Conservation (phyloP, 1,140 invertebrate genomes). For the Drosophila athabasca region DNA sequence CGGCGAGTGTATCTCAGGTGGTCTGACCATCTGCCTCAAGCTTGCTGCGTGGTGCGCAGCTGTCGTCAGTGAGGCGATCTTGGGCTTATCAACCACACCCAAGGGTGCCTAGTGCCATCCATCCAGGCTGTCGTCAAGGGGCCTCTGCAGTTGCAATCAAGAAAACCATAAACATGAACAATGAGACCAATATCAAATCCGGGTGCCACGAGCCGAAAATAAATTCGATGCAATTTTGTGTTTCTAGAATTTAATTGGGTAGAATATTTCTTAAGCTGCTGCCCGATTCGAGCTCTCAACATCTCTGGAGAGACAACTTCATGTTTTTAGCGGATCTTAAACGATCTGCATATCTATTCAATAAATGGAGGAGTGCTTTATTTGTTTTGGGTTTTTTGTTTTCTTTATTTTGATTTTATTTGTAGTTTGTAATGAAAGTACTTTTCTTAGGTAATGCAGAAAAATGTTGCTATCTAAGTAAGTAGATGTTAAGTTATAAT, state of each 20-base stretch:
- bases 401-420: constrained; percentile 31
- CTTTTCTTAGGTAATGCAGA: constrained; percentile 58
- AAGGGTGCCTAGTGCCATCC: neutral
- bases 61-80: constrained; percentile 11
- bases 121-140: constrained; percentile 38
- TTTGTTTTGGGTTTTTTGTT: constrained; percentile 51
- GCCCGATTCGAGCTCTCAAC: constrained; percentile 24
- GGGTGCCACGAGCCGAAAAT: constrained; percentile 2
- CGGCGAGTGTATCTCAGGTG: constrained; percentile 42
- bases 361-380: constrained; percentile 20
- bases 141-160: constrained; percentile 33
- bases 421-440: constrained; percentile 46
- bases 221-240: constrained; percentile 39
- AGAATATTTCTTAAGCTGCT: constrained; percentile 70
- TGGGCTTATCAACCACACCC: constrained; percentile 34
- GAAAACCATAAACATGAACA: neutral
- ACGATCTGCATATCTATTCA: no score
- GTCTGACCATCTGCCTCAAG: constrained; percentile 31
- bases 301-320: no score
- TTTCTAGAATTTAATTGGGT: constrained; percentile 37
- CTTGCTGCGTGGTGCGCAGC: constrained; percentile 13
- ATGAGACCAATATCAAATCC: constrained; percentile 27
- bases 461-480: constrained; percentile 81
- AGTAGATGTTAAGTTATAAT: constrained; percentile 71
- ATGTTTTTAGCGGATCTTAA: no score